Evolutionary conservation across 2,797 vertebrate species (phyloP).

Genomic region (Pipistrellus nathusii): DNA sequence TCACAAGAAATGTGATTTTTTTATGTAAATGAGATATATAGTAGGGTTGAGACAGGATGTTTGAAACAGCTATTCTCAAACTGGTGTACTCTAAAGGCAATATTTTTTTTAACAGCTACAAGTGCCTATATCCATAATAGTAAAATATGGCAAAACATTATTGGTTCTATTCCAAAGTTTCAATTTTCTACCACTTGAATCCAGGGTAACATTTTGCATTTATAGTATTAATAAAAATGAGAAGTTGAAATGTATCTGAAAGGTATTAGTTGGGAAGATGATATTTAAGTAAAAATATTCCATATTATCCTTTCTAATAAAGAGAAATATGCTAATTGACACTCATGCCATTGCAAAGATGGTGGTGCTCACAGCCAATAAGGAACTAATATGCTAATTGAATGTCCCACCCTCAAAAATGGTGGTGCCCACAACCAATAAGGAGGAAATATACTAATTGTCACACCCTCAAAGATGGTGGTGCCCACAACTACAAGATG

Average conservation of each 20-base stretch:
- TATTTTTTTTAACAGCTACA: constrained; percentile 39
- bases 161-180: background rate
- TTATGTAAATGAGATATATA: constrained; percentile 41
- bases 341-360: too few relatives aligned
- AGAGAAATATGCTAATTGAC: too few relatives aligned
- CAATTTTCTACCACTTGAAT: constrained; percentile 29
- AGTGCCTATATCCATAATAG: background rate
- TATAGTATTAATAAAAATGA: constrained; percentile 16
- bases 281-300: constrained; percentile 25
- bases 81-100: background rate
- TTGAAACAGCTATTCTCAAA: constrained; percentile 60
- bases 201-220: constrained; percentile 18
- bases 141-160: background rate
- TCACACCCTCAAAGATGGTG: too few relatives aligned
- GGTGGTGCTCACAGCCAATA: too few relatives aligned
- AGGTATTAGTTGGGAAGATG: background rate
- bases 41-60: background rate
- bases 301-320: background rate
- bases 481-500: too few relatives aligned
- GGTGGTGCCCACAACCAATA: too few relatives aligned
- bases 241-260: constrained; percentile 42
- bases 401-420: too few relatives aligned
- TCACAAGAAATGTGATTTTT: constrained; percentile 10
- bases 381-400: too few relatives aligned
- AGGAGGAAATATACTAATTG: too few relatives aligned